These are phyloP conservation scores for Oreotrochilus melanogaster DNA, from an alignment of 2,113 vertebrate species.

Conservation along the genomic window DNA sequence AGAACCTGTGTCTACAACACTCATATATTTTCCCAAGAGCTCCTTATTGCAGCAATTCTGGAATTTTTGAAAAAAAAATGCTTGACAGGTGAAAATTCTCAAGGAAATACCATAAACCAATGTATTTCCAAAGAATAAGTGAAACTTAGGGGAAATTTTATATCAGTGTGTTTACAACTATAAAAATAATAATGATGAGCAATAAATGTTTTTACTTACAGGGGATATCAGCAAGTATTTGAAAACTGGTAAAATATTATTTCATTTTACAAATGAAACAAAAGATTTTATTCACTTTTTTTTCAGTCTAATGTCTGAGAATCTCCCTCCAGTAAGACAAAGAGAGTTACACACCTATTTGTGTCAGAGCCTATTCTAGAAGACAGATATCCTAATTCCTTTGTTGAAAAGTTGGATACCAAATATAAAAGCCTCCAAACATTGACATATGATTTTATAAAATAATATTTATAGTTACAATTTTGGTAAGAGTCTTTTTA, in stretches of 20 bases:
- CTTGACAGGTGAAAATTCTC: not conserved
- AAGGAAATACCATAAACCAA: too few species aligned
- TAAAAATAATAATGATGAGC: not conserved
- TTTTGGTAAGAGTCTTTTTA: slow-evolving; percentile 7
- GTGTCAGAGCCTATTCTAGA: not conserved
- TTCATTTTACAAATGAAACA: not conserved
- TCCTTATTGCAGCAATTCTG: not conserved
- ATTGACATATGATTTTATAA: not conserved
- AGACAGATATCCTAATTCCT: not conserved
- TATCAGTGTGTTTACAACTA: not conserved
- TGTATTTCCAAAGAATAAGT: too few species aligned
- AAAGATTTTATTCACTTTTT: fast-evolving
- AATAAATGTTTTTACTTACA: not conserved
- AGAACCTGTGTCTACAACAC: not conserved
- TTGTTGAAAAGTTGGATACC: not conserved
- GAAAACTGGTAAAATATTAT: not conserved
- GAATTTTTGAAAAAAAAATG: not conserved
- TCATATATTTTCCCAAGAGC: not conserved
- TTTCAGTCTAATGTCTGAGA: not conserved
- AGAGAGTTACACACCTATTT: not conserved
- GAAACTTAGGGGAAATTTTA: not conserved
- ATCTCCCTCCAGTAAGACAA: not conserved
- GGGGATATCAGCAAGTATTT: not conserved
- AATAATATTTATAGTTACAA: not conserved
- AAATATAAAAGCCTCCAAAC: not conserved